Base-by-base conservation (phyloP, 2,888 invertebrate species). In the Trachelus stipa region DNA sequence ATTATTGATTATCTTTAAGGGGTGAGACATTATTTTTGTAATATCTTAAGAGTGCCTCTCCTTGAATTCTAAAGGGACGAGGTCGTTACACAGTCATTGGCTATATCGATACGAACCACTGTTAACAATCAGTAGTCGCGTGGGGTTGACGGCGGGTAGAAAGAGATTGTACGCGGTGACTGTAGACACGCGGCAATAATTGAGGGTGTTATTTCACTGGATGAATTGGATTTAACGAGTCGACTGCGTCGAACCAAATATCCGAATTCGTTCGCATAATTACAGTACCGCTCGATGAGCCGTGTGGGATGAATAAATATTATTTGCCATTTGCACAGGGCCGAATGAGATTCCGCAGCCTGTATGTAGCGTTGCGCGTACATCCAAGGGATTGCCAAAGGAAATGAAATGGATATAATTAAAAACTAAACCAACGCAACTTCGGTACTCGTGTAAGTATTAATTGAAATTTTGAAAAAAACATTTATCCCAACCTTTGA, bases 181-280 rank as follows among this genome's bases (percentile, higher is more conserved):
- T 23, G 56, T 56, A 56, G 56, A 56, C 15, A 23, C 23, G 56
- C 6, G 56, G 23, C 23, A 85, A 84, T 85, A 85, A 85, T 85
- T 82, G 84, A 80, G 81, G 79, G 81, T 77, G 80, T 85, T 81
- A 83, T 86, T 85, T 86, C 82, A 79, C 69, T 79, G 79, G 79
- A 78, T 83, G 81, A 84, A 85, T 85, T 84, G 82, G 82, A 85
- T 82, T 81, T 82, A 84, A 85, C 84, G 84, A 84, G 81, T 85
- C 78, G 80, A 31, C 12, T 34, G 71, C 71, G 71, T 31, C 4
- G 31, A 71, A 71, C 31, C 71, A 71, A 71, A 71, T 71, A 31
- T 71, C 33, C 71, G 71, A 71, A 30, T 71, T 71, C 71, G 34
- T 71, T 71, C 71, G 71, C 71, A 34, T 71, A 71, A 71, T 71